Evolutionary conservation across 2,888 invertebrate species (phyloP).

Genomic region (Erebia epiphron): DNA sequence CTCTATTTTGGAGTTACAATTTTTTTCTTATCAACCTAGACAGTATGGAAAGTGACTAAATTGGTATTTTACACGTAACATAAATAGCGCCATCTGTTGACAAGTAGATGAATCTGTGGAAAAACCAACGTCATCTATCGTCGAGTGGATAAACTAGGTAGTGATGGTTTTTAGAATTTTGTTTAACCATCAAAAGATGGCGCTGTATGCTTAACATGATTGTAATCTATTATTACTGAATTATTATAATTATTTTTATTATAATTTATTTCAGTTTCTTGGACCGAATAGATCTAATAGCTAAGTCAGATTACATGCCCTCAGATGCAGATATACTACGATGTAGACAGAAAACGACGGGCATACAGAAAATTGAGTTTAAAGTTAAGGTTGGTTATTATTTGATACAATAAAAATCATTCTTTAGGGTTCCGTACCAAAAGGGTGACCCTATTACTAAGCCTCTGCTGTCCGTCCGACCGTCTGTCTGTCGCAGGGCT

Average conservation of each 20-base stretch:
- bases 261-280: constrained; percentile 84
- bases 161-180: background rate
- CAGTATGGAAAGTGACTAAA: too few species aligned
- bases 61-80: background rate
- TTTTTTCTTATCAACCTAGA: background rate
- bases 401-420: too few species aligned
- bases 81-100: background rate
- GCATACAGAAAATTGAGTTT: constrained; percentile 90
- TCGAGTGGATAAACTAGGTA: background rate
- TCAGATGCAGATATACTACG: constrained; percentile 89
- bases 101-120: background rate
- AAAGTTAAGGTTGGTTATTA: constrained; percentile 79
- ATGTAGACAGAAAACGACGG: constrained; percentile 88
- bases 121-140: background rate
- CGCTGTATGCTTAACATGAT: background rate
- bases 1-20: background rate
- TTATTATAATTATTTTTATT: background rate
- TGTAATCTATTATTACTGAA: background rate
- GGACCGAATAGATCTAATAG: constrained; percentile 86
- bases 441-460: too few species aligned
- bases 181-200: constrained; percentile 4
- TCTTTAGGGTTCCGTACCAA: too few species aligned
- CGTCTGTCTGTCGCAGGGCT: too few species aligned
- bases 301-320: constrained; percentile 86
- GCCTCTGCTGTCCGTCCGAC: too few species aligned